Conservation (phyloP, 2,113 vertebrate species). For the Alligator sinensis region DNA sequence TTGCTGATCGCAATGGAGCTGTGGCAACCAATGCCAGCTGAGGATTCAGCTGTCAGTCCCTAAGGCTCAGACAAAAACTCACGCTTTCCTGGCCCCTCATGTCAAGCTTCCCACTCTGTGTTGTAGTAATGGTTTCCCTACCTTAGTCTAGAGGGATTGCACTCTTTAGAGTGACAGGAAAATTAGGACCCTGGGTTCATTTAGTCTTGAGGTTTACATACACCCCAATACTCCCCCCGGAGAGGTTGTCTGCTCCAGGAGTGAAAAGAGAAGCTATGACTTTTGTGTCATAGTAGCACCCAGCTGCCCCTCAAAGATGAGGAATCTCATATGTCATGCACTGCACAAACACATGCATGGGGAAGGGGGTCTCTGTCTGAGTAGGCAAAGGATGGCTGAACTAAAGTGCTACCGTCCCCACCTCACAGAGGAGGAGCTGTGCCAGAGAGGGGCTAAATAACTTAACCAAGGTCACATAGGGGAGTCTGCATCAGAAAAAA, state of each 20-base stretch:
- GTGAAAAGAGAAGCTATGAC: neutral
- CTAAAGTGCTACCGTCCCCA: neutral
- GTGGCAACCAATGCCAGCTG: conserved; percentile 23
- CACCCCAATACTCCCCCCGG: neutral
- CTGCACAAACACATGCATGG: neutral
- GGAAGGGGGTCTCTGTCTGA: neutral
- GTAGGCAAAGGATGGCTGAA: neutral
- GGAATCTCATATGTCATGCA: neutral
- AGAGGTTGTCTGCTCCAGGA: neutral
- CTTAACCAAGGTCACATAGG: too few relatives aligned
- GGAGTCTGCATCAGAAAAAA: too few relatives aligned
- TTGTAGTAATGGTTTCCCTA: neutral
- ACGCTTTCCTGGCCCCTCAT: neutral
- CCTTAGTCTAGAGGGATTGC: fast-evolving
- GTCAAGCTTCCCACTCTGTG: neutral
- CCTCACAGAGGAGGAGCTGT: neutral
- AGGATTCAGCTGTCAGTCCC: neutral
- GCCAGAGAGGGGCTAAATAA: too few relatives aligned
- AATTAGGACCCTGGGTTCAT: neutral
- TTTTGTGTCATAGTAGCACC: neutral
- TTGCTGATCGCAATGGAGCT: neutral
- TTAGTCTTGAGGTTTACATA: neutral
- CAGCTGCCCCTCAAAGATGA: too few relatives aligned
- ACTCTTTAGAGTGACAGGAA: neutral
- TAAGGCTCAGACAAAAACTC: neutral